phyloP scores from a whole-genome alignment of 2,888 invertebrate genomes.

The Oligia fasciuncula region DNA sequence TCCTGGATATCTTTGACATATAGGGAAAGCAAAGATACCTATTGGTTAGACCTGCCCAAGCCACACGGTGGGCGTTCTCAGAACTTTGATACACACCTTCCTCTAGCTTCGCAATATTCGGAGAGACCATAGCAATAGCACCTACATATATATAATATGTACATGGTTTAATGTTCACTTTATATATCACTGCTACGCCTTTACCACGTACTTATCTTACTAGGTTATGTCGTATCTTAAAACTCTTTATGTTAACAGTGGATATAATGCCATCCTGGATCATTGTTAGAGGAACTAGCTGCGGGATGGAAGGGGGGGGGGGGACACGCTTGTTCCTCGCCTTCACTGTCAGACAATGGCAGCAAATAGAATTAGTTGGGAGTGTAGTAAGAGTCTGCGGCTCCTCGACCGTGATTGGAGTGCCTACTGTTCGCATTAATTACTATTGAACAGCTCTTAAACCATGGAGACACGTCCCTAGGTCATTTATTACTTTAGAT shows the following conservation, averaged over 20 bases:
- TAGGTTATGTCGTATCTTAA: not conserved
- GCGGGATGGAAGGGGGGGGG: not conserved
- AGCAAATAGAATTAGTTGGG: slow-evolving; percentile 62
- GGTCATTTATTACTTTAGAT: slow-evolving; percentile 5
- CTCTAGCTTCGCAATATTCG: slow-evolving; percentile 1
- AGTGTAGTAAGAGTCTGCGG: slow-evolving; percentile 19
- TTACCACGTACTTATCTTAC: not conserved
- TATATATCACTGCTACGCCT: slow-evolving; percentile 19
- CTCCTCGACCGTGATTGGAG: slow-evolving; percentile 38
- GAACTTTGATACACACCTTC: not conserved
- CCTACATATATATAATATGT: not conserved
- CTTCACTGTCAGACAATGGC: slow-evolving; percentile 32
- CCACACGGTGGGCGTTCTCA: not conserved
- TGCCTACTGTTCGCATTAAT: slow-evolving; percentile 53
- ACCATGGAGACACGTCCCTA: slow-evolving; percentile 18
- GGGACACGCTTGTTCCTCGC: slow-evolving; percentile 2
- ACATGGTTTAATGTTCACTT: slow-evolving; percentile 1
- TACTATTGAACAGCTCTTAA: slow-evolving; percentile 54
- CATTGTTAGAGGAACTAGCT: slow-evolving; percentile 25
- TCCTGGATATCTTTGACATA: not conserved
- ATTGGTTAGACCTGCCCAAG: not conserved
- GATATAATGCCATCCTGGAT: slow-evolving; percentile 32
- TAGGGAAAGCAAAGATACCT: not conserved
- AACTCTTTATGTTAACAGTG: slow-evolving; percentile 14
- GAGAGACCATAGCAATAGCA: not conserved